phyloP scores from a whole-genome alignment of 2,888 invertebrate species.

The Aromia moschata region DNA sequence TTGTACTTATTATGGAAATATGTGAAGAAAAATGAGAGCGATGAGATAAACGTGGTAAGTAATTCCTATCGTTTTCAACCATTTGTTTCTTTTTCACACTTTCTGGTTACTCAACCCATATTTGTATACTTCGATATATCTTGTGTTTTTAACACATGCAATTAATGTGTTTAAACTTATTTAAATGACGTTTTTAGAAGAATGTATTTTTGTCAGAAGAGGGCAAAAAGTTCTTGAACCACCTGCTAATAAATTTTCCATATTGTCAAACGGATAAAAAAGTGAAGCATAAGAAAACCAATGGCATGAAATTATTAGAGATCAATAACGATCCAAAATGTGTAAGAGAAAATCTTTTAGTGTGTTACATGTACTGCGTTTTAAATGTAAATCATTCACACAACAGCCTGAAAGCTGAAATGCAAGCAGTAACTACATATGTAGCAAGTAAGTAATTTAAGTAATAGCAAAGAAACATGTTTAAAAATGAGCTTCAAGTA shows the following conservation, averaged over 20 bases:
- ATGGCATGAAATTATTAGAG: conserved; percentile 61
- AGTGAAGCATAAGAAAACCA: conserved; percentile 58
- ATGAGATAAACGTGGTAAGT: conserved; percentile 40
- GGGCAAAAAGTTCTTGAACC: conserved; percentile 65
- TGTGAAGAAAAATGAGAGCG: conserved; percentile 35
- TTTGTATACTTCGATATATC: too few relatives aligned
- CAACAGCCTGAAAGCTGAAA: conserved; percentile 60
- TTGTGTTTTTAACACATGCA: too few relatives aligned
- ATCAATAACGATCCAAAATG: conserved; percentile 62
- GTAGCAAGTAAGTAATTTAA: conserved; percentile 65
- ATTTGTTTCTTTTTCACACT: too few relatives aligned
- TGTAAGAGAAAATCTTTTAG: conserved; percentile 66
- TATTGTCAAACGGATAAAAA: conserved; percentile 63
- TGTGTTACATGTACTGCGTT: conserved; percentile 66
- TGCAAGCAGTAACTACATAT: conserved; percentile 63
- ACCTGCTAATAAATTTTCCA: conserved; percentile 70
- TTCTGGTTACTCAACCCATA: too few relatives aligned
- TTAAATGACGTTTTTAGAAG: conserved; percentile 58
- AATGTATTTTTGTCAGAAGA: conserved; percentile 66
- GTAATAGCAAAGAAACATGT: too few relatives aligned
- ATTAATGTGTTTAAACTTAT: too few relatives aligned
- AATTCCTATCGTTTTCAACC: too few relatives aligned
- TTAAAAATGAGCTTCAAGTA: too few relatives aligned
- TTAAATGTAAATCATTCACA: conserved; percentile 63
- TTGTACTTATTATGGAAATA: conserved; percentile 65